Conservation (phyloP, 2,797 vertebrate species). For the Micrastur ruficollis region DNA sequence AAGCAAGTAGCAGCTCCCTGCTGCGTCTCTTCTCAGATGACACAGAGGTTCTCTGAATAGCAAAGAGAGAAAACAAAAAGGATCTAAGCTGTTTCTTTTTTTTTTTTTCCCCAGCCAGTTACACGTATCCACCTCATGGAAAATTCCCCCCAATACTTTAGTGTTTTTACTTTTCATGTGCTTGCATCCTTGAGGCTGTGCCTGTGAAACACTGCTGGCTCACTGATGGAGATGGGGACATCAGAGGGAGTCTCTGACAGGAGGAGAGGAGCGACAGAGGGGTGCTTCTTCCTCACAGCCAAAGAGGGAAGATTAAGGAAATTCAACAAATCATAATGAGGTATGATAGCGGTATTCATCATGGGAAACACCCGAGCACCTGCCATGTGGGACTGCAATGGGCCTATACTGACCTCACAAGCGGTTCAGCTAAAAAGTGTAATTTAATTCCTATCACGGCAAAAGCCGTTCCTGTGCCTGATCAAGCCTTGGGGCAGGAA, state of each 20-base stretch:
- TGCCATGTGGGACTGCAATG: not conserved
- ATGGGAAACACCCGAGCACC: not conserved
- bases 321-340: not conserved
- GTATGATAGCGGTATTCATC: not conserved
- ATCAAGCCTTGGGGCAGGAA: not conserved
- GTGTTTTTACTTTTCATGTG: not conserved
- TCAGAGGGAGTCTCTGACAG: not conserved
- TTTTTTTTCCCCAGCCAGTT: not conserved
- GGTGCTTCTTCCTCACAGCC: not conserved
- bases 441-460: not conserved
- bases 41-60: not conserved
- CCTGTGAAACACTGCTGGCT: not conserved
- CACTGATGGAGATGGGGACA: not conserved
- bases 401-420: not conserved
- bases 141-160: not conserved
- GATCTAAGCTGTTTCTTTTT: not conserved
- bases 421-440: not conserved
- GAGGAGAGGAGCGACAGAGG: not conserved
- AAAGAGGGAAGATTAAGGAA: not conserved
- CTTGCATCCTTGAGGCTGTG: not conserved
- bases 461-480: not conserved
- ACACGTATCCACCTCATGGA: not conserved
- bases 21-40: not conserved
- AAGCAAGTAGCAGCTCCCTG: not conserved
- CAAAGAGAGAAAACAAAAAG: slow-evolving; percentile 6